These are phyloP conservation scores for Phymatocera aterrima DNA, from an alignment of 2,888 invertebrate genomes.

Conservation along the genomic window DNA sequence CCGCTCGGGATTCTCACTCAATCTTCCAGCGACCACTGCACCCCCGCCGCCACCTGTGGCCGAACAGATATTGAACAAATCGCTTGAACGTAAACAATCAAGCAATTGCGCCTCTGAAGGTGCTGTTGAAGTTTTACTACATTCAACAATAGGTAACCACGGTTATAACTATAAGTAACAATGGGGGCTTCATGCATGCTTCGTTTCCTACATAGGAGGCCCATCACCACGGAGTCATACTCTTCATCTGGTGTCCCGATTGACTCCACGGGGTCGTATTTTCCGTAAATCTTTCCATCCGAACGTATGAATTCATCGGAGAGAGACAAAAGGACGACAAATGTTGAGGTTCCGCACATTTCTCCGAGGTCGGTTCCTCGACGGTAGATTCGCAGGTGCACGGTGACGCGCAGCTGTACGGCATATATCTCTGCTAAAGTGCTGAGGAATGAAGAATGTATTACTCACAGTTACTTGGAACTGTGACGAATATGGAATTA, in stretches of 20 bases:
- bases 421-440: too few relatives aligned
- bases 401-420: too few relatives aligned
- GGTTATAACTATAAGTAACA: too few relatives aligned
- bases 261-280: conserved; percentile 77
- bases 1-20: conserved; percentile 81
- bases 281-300: conserved; percentile 60
- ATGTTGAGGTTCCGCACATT: background rate
- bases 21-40: conserved; percentile 78
- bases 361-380: too few relatives aligned
- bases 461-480: too few relatives aligned
- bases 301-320: conserved; percentile 56
- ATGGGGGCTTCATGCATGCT: background rate
- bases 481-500: too few relatives aligned
- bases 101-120: background rate
- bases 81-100: background rate
- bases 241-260: conserved; percentile 69
- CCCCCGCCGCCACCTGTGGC: conserved; percentile 79
- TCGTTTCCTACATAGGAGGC: conserved; percentile 67
- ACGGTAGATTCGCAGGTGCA: too few relatives aligned
- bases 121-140: background rate
- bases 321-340: conserved; percentile 56
- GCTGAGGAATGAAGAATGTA: too few relatives aligned
- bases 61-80: background rate
- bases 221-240: conserved; percentile 83
- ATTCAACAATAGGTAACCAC: too few relatives aligned